Evolutionary conservation across 2,888 invertebrate species (phyloP).

Genomic region (Ophion ellenae): DNA sequence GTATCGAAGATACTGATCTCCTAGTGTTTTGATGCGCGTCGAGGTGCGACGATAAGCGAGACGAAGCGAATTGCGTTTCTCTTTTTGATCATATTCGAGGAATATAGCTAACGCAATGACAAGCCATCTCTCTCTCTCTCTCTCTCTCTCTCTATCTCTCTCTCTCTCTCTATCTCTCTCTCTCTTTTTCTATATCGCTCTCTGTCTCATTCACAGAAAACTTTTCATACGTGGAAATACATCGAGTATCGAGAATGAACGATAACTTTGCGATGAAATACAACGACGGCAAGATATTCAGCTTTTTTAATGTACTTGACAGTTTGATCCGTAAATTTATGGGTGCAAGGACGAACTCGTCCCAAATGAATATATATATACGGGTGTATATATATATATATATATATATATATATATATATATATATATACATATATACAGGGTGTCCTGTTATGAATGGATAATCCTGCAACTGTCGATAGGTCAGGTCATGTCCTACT

Average conservation of each 20-base stretch:
- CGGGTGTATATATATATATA: slow-evolving; percentile 62
- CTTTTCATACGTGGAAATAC: slow-evolving; percentile 27
- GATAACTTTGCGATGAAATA: slow-evolving; percentile 58
- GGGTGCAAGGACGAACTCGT: slow-evolving; percentile 55
- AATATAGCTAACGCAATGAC: neutral
- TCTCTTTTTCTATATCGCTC: neutral
- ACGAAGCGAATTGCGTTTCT: slow-evolving; percentile 17
- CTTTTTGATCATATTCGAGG: neutral
- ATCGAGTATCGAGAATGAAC: neutral
- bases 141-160: neutral
- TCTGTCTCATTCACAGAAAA: slow-evolving; percentile 48
- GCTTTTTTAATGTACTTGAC: slow-evolving; percentile 67
- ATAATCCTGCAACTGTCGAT: too few species aligned
- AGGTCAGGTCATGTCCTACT: too few species aligned
- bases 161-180: neutral
- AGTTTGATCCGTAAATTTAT: slow-evolving; percentile 68
- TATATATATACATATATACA: slow-evolving; percentile 56
- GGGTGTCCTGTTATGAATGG: too few species aligned
- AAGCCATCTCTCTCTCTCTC: neutral
- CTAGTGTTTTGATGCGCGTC: neutral
- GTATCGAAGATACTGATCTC: slow-evolving; percentile 25
- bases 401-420: slow-evolving; percentile 34
- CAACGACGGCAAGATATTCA: slow-evolving; percentile 64
- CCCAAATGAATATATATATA: slow-evolving; percentile 65
- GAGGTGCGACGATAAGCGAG: slow-evolving; percentile 12